phyloP scores from a whole-genome alignment of 2,797 vertebrate species.

The Botia almorhae region DNA sequence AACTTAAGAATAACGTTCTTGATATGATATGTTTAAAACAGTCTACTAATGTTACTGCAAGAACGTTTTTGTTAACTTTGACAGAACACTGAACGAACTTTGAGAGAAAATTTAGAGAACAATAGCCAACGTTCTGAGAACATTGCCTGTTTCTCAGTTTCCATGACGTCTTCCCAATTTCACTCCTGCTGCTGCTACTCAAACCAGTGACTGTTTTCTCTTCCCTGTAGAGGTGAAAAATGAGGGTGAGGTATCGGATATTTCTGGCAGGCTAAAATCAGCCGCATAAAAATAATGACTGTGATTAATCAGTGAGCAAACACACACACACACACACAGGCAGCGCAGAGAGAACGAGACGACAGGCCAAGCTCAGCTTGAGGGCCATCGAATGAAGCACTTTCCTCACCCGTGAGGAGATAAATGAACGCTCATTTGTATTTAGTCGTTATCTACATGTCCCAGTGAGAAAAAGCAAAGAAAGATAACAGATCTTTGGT shows the following conservation, averaged over 20 bases:
- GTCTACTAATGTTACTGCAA: too few relatives aligned
- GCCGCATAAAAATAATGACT: slow-evolving; percentile 23
- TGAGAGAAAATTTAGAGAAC: too few relatives aligned
- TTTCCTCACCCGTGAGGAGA: slow-evolving; percentile 16
- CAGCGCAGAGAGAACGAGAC: slow-evolving; percentile 23
- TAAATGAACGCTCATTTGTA: slow-evolving; percentile 48
- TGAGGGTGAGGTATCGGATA: slow-evolving; percentile 62
- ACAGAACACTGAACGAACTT: too few relatives aligned
- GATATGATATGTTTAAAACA: too few relatives aligned
- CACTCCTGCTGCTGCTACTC: slow-evolving; percentile 1
- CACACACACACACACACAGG: slow-evolving; percentile 43
- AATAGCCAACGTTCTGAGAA: too few relatives aligned
- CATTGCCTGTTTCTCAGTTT: too few relatives aligned
- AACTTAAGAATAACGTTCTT: too few relatives aligned
- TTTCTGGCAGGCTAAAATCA: slow-evolving; percentile 21
- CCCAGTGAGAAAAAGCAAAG: slow-evolving; percentile 40
- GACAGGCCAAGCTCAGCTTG: slow-evolving; percentile 24
- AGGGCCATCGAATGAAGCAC: slow-evolving; percentile 35
- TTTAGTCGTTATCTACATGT: slow-evolving; percentile 50
- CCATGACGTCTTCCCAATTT: not conserved
- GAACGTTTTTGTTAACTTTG: too few relatives aligned
- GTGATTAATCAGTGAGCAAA: slow-evolving; percentile 45
- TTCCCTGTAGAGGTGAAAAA: slow-evolving; percentile 32
- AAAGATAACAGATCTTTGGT: slow-evolving; percentile 35
- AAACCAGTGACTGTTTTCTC: slow-evolving; percentile 20